phyloP scores from a whole-genome alignment of 2,113 vertebrate species.

The Ranitomeya imitator region DNA sequence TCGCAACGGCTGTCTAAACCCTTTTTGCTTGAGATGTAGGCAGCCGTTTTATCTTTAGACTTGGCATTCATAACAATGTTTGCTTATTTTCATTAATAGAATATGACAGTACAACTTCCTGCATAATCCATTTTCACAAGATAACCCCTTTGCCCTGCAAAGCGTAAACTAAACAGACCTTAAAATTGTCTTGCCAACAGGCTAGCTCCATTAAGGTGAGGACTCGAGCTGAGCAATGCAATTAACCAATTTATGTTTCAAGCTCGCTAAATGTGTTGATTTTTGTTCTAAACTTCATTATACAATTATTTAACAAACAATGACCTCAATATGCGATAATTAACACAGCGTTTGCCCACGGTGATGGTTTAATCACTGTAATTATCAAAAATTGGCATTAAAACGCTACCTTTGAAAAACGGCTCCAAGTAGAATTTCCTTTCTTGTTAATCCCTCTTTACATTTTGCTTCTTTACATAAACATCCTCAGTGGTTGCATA shows the following conservation, averaged over 20 bases:
- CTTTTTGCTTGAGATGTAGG: neutral
- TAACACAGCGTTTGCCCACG: conserved; percentile 64
- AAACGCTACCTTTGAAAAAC: conserved; percentile 64
- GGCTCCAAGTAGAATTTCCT: conserved; percentile 61
- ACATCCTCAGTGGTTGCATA: conserved; percentile 46
- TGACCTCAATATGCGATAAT: conserved; percentile 65
- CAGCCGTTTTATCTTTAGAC: neutral
- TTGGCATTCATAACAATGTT: neutral
- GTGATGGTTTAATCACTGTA: conserved; percentile 68
- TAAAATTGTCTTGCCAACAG: conserved; percentile 19
- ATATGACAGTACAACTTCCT: conserved; percentile 5
- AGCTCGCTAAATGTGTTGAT: conserved; percentile 54
- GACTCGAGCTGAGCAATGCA: conserved; percentile 45
- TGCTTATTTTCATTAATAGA: neutral
- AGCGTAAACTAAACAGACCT: conserved; percentile 19
- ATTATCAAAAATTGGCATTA: conserved; percentile 69
- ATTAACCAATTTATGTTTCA: conserved; percentile 55
- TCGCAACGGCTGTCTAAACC: neutral
- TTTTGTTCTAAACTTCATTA: conserved; percentile 59
- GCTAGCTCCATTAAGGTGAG: neutral
- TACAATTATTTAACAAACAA: conserved; percentile 65
- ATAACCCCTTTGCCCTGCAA: neutral
- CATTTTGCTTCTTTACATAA: conserved; percentile 28
- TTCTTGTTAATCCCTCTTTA: conserved; percentile 30
- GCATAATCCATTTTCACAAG: neutral